Evolutionary conservation across 2,797 vertebrate genomes (phyloP).

Genomic region (Bufotes viridis): DNA sequence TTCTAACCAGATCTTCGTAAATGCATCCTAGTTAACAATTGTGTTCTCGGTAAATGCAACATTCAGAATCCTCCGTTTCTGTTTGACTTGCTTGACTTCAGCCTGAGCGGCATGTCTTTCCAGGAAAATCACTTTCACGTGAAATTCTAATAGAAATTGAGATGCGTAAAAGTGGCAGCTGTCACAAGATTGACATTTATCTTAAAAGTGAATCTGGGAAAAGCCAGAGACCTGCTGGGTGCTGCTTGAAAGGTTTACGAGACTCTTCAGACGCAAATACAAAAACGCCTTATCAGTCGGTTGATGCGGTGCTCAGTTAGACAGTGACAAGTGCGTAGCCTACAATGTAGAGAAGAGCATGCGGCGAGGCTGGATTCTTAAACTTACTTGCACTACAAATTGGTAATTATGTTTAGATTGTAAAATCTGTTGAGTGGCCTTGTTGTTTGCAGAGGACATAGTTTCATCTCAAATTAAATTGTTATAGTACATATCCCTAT

Average conservation of each 20-base stretch:
- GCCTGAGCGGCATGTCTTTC: slow-evolving; percentile 36
- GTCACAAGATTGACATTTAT: slow-evolving; percentile 63
- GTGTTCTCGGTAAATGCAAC: neutral
- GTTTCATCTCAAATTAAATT: no score
- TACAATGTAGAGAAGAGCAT: neutral
- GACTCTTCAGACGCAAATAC: neutral
- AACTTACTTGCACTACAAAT: neutral
- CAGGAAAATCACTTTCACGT: slow-evolving; percentile 53
- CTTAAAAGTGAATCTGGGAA: slow-evolving; percentile 40
- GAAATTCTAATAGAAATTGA: slow-evolving; percentile 55
- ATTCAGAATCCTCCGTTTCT: neutral
- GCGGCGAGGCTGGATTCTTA: neutral
- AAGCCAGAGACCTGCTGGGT: slow-evolving; percentile 16
- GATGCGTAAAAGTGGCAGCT: slow-evolving; percentile 62
- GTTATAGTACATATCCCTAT: no score
- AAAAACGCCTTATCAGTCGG: neutral
- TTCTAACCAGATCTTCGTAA: no score
- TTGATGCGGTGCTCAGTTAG: slow-evolving; percentile 13
- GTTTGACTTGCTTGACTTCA: slow-evolving; percentile 5
- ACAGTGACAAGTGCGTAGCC: neutral
- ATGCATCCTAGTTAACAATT: neutral
- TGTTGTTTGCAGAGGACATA: neutral
- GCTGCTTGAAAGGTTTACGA: slow-evolving; percentile 39
- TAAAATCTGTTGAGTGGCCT: neutral
- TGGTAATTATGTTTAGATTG: neutral